A percentile compares a stretch with the other conserved stretches of the same genome.
phyloP scores from a whole-genome alignment of 2,113 vertebrate genomes.

The human (Homo sapiens) region DNA sequence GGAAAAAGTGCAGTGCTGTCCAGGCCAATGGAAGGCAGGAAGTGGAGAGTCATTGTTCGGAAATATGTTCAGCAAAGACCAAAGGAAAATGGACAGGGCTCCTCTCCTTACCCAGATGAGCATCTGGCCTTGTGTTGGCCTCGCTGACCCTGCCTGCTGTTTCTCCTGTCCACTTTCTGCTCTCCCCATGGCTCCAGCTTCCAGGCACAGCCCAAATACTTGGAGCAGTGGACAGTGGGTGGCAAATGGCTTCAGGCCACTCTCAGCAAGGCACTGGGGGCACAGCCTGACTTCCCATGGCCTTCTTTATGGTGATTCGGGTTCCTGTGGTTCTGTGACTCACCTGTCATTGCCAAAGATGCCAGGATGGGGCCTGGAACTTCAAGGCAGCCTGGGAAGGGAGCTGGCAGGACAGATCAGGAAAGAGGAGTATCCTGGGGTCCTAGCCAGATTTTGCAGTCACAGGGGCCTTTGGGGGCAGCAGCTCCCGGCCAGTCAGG shows the following conservation, averaged over 20 bases:
- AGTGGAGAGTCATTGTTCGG: neutral
- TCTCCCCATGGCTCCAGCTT: neutral
- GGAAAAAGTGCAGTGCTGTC: neutral
- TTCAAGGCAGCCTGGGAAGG: too few species aligned
- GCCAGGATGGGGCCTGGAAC: neutral
- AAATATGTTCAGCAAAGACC: neutral
- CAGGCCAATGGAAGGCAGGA: neutral
- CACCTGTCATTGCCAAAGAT: neutral
- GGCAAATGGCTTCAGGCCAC: neutral
- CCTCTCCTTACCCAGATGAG: neutral
- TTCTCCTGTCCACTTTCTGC: neutral
- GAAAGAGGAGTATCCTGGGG: neutral
- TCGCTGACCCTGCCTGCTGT: neutral
- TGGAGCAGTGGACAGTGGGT: neutral
- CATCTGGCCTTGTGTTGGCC: neutral
- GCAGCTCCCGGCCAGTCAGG: neutral
- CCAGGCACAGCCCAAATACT: rapidly evolving
- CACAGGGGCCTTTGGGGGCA: neutral
- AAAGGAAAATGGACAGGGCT: neutral
- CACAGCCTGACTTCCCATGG: neutral
- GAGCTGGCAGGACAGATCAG: neutral
- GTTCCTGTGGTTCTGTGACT: neutral
- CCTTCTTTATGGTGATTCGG: neutral
- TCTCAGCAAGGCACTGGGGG: neutral
- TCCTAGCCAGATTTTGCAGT: neutral